Percentiles rank a stretch among this genome's conserved stretches.
Conservation (phyloP, 1,140 invertebrate species). For the Magallana angulata region DNA sequence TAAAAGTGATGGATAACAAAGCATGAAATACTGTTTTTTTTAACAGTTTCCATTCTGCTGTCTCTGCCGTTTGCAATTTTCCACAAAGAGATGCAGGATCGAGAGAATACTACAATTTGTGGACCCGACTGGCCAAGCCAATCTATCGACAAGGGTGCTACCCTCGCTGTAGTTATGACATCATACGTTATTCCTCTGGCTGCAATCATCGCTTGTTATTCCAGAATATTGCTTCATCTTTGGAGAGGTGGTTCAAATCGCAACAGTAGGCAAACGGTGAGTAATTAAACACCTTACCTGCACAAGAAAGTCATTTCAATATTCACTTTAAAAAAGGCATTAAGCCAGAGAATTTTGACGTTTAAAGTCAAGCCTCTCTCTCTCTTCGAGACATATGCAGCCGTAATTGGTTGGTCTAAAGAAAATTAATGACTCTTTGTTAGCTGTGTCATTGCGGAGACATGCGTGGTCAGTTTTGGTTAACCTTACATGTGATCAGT, state of each 20-base stretch:
- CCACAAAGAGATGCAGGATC: neutral
- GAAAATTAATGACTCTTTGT: too few relatives aligned
- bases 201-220: constrained; percentile 73
- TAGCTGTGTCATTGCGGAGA: too few relatives aligned
- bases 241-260: neutral
- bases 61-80: constrained; percentile 68
- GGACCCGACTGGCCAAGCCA: constrained; percentile 53
- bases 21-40: constrained; percentile 40
- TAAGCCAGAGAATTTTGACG: too few relatives aligned
- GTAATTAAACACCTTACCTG: neutral
- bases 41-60: constrained; percentile 66
- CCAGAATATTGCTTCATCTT: constrained; percentile 61
- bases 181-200: constrained; percentile 72
- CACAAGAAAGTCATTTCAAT: too few relatives aligned
- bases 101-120: constrained; percentile 51
- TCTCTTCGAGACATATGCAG: too few relatives aligned
- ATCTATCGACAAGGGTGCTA: constrained; percentile 59
- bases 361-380: too few relatives aligned
- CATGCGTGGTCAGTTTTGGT: too few relatives aligned
- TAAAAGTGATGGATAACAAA: neutral
- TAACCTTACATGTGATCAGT: too few relatives aligned
- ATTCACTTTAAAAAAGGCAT: too few relatives aligned
- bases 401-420: too few relatives aligned
- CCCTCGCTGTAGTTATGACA: constrained; percentile 66
- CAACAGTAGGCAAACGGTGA: neutral